Conservation (phyloP, 1,140 invertebrate species). For the Procambarus virginalis region DNA sequence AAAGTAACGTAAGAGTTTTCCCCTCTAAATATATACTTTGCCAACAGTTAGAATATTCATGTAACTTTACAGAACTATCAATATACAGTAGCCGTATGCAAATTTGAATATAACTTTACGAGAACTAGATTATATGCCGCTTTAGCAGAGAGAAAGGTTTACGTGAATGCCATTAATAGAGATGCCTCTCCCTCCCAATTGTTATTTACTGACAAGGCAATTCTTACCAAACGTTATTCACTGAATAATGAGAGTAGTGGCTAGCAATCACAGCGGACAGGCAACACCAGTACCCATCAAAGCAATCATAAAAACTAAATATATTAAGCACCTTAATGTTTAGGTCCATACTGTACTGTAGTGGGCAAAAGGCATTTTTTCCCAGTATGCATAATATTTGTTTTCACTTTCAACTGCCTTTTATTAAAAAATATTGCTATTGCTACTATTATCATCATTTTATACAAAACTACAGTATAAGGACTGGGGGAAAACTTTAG, state of each 20-base stretch:
- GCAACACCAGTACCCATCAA: not conserved
- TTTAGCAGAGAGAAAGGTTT: not conserved
- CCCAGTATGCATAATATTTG: not conserved
- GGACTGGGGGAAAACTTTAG: not conserved
- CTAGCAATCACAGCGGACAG: not conserved
- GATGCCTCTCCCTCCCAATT: not conserved
- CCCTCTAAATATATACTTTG: no score
- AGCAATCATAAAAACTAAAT: not conserved
- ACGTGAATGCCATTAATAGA: not conserved
- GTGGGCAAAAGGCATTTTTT: not conserved
- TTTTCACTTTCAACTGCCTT: not conserved
- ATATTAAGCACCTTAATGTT: not conserved
- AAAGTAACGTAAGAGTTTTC: no score
- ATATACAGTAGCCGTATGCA: no score
- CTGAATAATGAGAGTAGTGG: not conserved
- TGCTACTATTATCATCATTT: no score
- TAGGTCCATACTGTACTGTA: not conserved
- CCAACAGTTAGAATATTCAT: no score
- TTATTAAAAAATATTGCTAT: not conserved
- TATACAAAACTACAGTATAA: no score
- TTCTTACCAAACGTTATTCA: not conserved
- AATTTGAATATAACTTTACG: not conserved
- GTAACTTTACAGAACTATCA: no score
- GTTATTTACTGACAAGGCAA: not conserved
- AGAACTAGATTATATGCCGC: not conserved